A percentile compares a stretch with the other conserved stretches of the same genome.
phyloP scores from a whole-genome alignment of 2,888 invertebrate species.

The Dicroscelio sp. region DNA sequence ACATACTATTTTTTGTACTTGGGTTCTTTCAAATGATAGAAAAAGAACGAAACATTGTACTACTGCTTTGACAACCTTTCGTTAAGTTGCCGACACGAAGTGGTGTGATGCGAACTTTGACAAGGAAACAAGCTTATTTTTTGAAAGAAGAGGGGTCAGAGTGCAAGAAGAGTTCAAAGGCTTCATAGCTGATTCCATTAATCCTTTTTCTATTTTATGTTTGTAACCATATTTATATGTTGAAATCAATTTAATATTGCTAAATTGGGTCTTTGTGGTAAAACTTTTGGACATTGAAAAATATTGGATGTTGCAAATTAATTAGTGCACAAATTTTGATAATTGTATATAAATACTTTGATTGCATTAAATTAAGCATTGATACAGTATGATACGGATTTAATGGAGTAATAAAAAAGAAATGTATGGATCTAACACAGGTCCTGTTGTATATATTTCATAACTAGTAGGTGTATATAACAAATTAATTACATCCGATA shows the following conservation, averaged over 20 bases:
- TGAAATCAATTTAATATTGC: not conserved
- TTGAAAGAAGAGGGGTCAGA: slow-evolving; percentile 65
- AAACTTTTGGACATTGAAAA: no score
- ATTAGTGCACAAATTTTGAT: no score
- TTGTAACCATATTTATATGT: slow-evolving; percentile 24
- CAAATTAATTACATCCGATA: no score
- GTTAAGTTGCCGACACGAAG: slow-evolving; percentile 11
- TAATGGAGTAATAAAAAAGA: no score
- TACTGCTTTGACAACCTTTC: slow-evolving; percentile 36
- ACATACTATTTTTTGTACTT: slow-evolving; percentile 70
- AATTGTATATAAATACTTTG: no score
- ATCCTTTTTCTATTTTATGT: not conserved
- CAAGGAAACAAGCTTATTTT: slow-evolving; percentile 72
- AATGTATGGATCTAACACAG: no score
- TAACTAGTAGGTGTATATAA: no score
- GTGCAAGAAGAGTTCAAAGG: slow-evolving; percentile 42
- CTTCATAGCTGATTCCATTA: not conserved
- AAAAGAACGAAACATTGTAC: slow-evolving; percentile 39
- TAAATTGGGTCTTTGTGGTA: no score
- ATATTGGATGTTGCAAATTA: no score
- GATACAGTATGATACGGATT: no score
- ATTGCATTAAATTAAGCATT: no score
- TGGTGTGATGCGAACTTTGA: slow-evolving; percentile 46
- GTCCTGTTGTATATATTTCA: no score
- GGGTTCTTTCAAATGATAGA: slow-evolving; percentile 59